A percentile compares a stretch with the other conserved stretches of the same genome.
phyloP scores from a whole-genome alignment of 2,113 vertebrate species.

The Sardina pilchardus region DNA sequence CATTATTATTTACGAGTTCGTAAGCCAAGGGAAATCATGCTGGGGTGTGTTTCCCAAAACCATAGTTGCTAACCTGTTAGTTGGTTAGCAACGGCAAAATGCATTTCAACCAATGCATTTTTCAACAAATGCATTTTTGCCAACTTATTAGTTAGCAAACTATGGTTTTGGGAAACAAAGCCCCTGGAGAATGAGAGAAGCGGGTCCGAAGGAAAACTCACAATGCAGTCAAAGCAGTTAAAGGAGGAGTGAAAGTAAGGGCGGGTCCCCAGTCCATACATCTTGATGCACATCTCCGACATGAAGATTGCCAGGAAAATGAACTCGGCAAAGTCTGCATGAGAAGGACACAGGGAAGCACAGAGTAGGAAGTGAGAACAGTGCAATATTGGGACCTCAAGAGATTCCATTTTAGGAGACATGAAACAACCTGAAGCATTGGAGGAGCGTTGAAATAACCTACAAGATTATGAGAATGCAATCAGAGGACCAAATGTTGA shows the following conservation, averaged over 20 bases:
- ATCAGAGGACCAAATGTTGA: neutral
- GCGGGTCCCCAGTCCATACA: conserved; percentile 89
- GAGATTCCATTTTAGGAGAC: neutral
- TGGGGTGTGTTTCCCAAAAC: no score
- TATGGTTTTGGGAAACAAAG: no score
- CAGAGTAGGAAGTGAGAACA: neutral
- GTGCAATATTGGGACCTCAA: neutral
- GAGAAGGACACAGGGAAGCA: neutral
- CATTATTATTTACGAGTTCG: no score
- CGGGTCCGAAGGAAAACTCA: conserved; percentile 68
- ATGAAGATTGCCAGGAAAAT: conserved; percentile 95
- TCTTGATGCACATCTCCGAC: conserved; percentile 94
- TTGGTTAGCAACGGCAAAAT: no score
- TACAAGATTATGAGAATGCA: neutral
- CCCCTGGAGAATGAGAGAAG: neutral
- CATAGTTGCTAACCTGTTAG: no score
- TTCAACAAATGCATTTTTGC: no score
- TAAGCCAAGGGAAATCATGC: neutral
- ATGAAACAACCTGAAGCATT: neutral
- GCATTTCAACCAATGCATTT: no score
- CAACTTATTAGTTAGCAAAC: no score
- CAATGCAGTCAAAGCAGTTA: conserved; percentile 96
- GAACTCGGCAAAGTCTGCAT: conserved; percentile 90
- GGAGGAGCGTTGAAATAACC: neutral
- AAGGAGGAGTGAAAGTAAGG: conserved; percentile 96